Evolutionary conservation across 2,888 invertebrate species (phyloP).

Genomic region (Plebejus argus): DNA sequence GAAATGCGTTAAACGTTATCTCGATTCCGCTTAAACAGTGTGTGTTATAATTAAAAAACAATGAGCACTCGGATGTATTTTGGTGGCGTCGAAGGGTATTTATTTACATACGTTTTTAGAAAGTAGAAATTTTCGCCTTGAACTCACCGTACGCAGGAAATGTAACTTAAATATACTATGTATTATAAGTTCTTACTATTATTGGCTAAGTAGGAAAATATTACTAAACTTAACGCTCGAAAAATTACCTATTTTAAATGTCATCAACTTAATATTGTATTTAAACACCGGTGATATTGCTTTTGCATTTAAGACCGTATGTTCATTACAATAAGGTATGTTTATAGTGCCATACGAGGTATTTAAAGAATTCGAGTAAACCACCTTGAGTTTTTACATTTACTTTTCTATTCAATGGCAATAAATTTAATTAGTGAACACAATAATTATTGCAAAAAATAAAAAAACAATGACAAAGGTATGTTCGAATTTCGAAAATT

Average conservation of each 20-base stretch:
- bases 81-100: conserved; percentile 74
- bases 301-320: conserved; percentile 42
- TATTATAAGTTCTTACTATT: not conserved
- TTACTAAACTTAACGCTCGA: not conserved
- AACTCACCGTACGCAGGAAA: conserved; percentile 57
- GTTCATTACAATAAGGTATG: conserved; percentile 35
- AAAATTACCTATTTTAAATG: conserved; percentile 27
- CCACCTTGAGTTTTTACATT: conserved; percentile 52
- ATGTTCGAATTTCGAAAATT: not conserved
- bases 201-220: not conserved
- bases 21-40: conserved; percentile 41
- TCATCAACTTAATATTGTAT: conserved; percentile 29
- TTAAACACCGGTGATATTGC: conserved; percentile 29
- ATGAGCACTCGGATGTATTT: conserved; percentile 58
- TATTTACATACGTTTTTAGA: conserved; percentile 47
- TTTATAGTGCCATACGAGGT: conserved; percentile 27
- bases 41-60: conserved; percentile 41
- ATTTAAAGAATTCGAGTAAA: conserved; percentile 48
- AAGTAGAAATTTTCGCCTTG: conserved; percentile 74
- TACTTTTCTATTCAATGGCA: conserved; percentile 43
- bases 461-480: not conserved
- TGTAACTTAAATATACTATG: not conserved
- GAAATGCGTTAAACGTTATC: conserved; percentile 45
- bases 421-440: conserved; percentile 14
- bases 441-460: conserved; percentile 11